Conservation (phyloP, 2,888 invertebrate species). For the Julus scanicus region DNA sequence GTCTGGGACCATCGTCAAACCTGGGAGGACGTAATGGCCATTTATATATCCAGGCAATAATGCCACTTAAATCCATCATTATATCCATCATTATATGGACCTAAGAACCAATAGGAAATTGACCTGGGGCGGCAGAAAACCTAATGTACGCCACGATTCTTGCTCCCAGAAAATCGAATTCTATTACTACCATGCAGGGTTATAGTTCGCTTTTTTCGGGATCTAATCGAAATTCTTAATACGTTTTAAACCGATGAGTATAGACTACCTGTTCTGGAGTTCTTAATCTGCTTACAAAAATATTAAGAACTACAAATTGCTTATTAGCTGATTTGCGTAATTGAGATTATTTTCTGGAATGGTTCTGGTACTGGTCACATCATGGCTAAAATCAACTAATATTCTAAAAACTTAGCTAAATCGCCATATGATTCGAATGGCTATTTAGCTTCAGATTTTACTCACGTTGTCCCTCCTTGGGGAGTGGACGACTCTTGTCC, state of each 20-base stretch:
- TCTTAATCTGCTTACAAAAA: too few species aligned
- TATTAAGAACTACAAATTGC: too few species aligned
- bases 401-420: too few species aligned
- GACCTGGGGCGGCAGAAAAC: not conserved
- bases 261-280: not conserved
- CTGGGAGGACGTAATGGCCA: not conserved
- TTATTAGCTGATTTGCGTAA: too few species aligned
- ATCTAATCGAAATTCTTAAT: not conserved
- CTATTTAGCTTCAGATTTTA: too few species aligned
- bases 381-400: too few species aligned
- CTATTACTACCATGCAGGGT: not conserved
- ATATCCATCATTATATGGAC: not conserved
- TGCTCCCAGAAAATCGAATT: constrained; percentile 4
- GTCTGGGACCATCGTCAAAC: not conserved
- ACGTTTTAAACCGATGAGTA: not conserved
- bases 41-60: constrained; percentile 39
- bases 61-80: constrained; percentile 42
- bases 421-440: too few species aligned
- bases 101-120: not conserved
- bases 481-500: too few species aligned
- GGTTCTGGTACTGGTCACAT: too few species aligned
- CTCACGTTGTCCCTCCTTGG: too few species aligned
- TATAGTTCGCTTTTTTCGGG: not conserved
- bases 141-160: not conserved
- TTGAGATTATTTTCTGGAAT: too few species aligned